A percentile compares a stretch with the other conserved stretches of the same genome.
These are phyloP conservation scores for Pecten maximus DNA, from an alignment of 2,888 invertebrate genomes.

Conservation along the genomic window DNA sequence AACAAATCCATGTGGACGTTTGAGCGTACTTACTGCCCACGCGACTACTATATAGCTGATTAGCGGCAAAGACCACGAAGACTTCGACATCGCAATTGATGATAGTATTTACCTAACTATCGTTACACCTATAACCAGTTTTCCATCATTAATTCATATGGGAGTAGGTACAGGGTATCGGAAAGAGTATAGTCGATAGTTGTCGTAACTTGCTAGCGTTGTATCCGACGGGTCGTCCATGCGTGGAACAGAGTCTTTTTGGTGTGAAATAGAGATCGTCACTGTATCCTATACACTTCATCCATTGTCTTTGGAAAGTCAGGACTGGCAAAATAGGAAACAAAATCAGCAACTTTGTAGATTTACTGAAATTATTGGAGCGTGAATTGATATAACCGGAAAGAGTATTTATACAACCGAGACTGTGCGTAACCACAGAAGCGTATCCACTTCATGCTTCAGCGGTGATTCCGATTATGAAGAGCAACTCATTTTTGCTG, in stretches of 20 bases:
- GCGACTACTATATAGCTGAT: constrained; percentile 22
- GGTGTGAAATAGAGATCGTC: background rate
- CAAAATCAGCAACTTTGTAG: background rate
- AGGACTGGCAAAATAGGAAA: background rate
- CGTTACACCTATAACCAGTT: constrained; percentile 30
- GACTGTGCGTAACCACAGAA: background rate
- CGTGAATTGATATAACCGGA: background rate
- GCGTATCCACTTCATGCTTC: background rate
- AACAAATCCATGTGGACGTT: background rate
- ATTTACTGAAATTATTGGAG: background rate
- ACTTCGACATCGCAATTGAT: constrained; percentile 3
- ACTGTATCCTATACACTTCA: background rate
- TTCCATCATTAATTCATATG: constrained; percentile 28
- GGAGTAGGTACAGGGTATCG: background rate
- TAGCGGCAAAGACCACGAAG: background rate
- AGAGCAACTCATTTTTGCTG: constrained; percentile 17
- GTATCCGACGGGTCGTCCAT: background rate
- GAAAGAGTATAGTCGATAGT: background rate
- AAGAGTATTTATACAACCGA: background rate
- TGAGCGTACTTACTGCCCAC: background rate
- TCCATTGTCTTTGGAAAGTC: background rate
- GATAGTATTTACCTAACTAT: constrained; percentile 18
- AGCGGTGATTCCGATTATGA: background rate
- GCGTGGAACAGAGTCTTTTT: background rate
- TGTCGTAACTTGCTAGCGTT: background rate